These are phyloP conservation scores for Chrysina gloriosa DNA, from an alignment of 2,888 invertebrate species.

Conservation along the genomic window DNA sequence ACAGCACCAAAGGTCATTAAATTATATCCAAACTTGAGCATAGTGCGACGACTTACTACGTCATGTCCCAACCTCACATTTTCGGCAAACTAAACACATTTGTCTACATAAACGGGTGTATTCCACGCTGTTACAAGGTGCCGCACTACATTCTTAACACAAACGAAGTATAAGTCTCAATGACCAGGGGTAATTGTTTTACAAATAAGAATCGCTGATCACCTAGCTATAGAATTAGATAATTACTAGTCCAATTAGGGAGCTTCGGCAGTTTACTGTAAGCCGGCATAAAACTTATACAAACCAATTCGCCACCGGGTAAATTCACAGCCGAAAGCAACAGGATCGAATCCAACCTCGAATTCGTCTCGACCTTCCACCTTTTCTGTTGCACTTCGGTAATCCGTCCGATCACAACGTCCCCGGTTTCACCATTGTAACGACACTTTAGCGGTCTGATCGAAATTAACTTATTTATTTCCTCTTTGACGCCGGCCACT, in stretches of 20 bases:
- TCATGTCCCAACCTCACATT: too few relatives aligned
- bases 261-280: background rate
- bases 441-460: conserved; percentile 91
- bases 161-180: too few relatives aligned
- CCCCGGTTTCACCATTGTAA: conserved; percentile 94
- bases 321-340: conserved; percentile 94
- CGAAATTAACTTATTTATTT: conserved; percentile 94
- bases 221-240: too few relatives aligned
- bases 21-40: too few relatives aligned
- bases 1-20: too few relatives aligned
- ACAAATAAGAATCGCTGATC: too few relatives aligned
- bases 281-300: conserved; percentile 47
- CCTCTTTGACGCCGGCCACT: conserved; percentile 93
- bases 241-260: background rate
- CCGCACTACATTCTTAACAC: too few relatives aligned
- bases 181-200: too few relatives aligned
- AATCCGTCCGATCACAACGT: conserved; percentile 95
- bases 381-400: conserved; percentile 93
- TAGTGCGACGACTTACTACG: too few relatives aligned
- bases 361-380: conserved; percentile 96
- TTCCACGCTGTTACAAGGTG: too few relatives aligned
- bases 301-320: conserved; percentile 95
- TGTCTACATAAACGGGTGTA: too few relatives aligned
- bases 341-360: conserved; percentile 87
- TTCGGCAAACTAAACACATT: too few relatives aligned